Evolutionary conservation across 2,888 invertebrate species (phyloP), one percentile per base, ranked within the genome.

Genomic region (Allolobophora icterica): DNA sequence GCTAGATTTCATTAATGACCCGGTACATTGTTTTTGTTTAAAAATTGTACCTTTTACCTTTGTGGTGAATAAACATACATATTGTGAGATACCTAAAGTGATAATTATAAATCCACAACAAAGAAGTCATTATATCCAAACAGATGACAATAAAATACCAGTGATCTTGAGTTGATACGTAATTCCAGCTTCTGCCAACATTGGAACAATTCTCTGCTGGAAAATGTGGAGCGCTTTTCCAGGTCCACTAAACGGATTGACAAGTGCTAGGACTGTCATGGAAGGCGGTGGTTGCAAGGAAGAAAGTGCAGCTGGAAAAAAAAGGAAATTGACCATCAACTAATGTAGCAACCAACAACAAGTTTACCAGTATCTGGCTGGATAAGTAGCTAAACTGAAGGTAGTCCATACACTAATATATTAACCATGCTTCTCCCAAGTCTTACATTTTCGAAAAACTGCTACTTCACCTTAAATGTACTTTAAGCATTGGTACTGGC

Each of bases 211-310:
- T 89, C 94, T 94, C 91, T 95, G 93, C 89, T 98, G 97, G 95
- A 99, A 99, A 89, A 97, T 96, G 94, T 97, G 97, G 35, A 97
- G 96, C 3, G 98, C 98, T 95, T 97, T 97, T 0, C 99, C 99
- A 0, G 98, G 97, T 0, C 99, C 99, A 91, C 98, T 98, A 94
- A 98, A 98, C 0, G 99, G 99, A 96, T 99, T 99, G 91, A 99
- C 96, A 90, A 99, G 96, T 35, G 99, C 96, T 91, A 99, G 96
- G 91, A 98, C 35, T 90, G 92, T 91, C 83, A 91, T 35, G 34
- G 34, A 34, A 35, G 87, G 35, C 34, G 87, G 87, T 35, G 38
- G 87, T 87, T 87, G 34, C 87, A 87, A 35, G 35, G 87, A 34
- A 33, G 87, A 38, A 35, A 87, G 87, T 35, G 35, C 34, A 35